Conservation (phyloP, 1,140 invertebrate genomes). For the Diachasma alloeum region DNA sequence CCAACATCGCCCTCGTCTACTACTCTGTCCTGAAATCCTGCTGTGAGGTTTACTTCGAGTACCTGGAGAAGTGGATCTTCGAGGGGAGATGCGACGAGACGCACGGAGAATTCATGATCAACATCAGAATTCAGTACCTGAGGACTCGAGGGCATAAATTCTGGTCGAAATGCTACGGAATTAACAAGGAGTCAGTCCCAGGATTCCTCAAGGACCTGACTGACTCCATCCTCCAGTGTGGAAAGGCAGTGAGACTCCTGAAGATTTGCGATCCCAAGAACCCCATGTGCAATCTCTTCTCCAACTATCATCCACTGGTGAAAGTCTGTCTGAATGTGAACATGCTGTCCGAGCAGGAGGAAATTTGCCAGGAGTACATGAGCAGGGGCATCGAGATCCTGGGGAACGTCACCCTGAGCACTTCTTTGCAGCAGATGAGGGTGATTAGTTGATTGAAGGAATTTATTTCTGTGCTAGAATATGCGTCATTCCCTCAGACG, state of each 20-base stretch:
- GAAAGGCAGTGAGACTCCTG: constrained; percentile 69
- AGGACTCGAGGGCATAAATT: constrained; percentile 67
- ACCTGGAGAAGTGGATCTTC: constrained; percentile 72
- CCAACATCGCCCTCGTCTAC: constrained; percentile 63
- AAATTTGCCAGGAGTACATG: constrained; percentile 63
- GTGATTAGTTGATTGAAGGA: no score
- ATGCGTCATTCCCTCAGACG: no score
- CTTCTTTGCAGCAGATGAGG: constrained; percentile 51
- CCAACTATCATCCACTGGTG: constrained; percentile 65
- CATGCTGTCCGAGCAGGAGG: constrained; percentile 65
- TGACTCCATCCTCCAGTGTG: constrained; percentile 69
- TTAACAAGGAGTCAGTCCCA: constrained; percentile 66
- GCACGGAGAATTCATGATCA: constrained; percentile 72
- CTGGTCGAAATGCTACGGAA: constrained; percentile 70
- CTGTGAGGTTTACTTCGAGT: constrained; percentile 72
- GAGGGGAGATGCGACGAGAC: constrained; percentile 69
- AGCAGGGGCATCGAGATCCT: constrained; percentile 44
- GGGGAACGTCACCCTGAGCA: constrained; percentile 47
- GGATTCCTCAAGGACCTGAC: constrained; percentile 66
- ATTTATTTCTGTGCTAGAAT: no score
- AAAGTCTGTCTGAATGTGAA: constrained; percentile 67
- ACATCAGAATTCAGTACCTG: constrained; percentile 64
- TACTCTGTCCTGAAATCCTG: constrained; percentile 69
- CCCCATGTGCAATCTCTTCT: constrained; percentile 66
- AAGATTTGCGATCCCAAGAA: constrained; percentile 71